Base-by-base conservation (phyloP, 2,797 vertebrate genomes). In the Malacoraja senta region DNA sequence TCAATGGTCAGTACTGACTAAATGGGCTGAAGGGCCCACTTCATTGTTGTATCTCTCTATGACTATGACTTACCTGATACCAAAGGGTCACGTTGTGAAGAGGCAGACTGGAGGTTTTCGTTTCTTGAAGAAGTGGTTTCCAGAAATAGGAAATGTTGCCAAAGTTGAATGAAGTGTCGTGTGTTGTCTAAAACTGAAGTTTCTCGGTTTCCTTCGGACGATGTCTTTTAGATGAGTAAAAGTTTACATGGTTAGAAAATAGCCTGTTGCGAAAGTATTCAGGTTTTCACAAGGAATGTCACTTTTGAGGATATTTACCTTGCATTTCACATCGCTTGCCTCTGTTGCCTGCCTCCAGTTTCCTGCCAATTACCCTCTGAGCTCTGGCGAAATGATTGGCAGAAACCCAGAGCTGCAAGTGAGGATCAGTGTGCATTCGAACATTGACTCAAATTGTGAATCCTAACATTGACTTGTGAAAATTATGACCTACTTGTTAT, bases 331-430 rank as follows among this genome's bases (percentile, higher is more conserved):
- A 26, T 26, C 53, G n/a, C 26, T 84, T 0, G 10, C 53, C 26
- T 58, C 81, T 61, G 26, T 12, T 61, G 10, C n/a, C 61, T 61
- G 81, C 26, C 53, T 84, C 53, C 58, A 61, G 58, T 61, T 29
- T 29, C 53, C 58, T 84, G 53, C 53, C 53, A 84, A 61, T n/a
- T 84, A 61, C 1, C 53, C 53, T 3, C 53, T 61, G 81, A 84
- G 26, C 58, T 84, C 81, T n/a, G 26, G 2, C 53, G 29, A n/a
- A 13, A 29, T 84, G 53, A 61, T 84, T 84, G 44, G 26, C 81
- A 84, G 81, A 13, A 61, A 26, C 53, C 81, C 26, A n/a, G 81
- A 84, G 81, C 26, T 84, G 81, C 81, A 84, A 84, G 81, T 84
- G 53, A 84, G 12, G 26, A 61, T 61, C 53, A 61, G 53, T 84